These are phyloP conservation scores for Myiozetetes cayanensis DNA, from an alignment of 2,113 vertebrate species.

Conservation along the genomic window DNA sequence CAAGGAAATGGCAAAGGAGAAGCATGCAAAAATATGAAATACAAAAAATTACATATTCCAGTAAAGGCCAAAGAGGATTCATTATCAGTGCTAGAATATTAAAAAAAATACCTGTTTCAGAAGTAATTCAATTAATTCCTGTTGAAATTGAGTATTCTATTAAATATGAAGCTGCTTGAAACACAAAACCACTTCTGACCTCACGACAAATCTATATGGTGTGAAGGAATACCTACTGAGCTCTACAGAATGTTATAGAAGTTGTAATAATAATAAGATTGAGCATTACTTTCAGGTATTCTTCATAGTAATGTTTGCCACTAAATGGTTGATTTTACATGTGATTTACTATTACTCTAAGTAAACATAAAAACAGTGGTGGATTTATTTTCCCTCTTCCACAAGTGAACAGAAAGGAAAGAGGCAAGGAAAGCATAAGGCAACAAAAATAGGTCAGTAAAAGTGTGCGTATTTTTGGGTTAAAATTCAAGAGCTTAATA, in stretches of 20 bases:
- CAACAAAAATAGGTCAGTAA: neutral
- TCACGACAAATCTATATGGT: accelerated
- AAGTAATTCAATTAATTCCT: neutral
- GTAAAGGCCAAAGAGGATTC: neutral
- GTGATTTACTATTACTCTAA: neutral
- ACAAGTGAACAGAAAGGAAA: neutral
- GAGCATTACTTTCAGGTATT: neutral
- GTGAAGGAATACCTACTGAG: neutral
- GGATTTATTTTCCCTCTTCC: neutral
- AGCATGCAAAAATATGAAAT: neutral
- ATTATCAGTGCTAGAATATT: neutral
- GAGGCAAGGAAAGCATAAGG: neutral
- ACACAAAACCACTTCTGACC: neutral
- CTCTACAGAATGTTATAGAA: neutral
- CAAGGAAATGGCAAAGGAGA: neutral
- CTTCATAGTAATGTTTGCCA: neutral
- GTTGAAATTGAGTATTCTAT: neutral
- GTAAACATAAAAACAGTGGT: neutral
- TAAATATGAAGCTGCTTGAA: neutral
- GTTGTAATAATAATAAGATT: neutral
- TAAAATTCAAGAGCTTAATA: neutral
- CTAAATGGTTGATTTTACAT: neutral
- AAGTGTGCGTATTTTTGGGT: neutral
- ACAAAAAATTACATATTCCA: neutral
- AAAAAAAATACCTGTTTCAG: neutral